phyloP scores from a whole-genome alignment of 53 echinoderm and acorn worm species.

The Henricia sp. region DNA sequence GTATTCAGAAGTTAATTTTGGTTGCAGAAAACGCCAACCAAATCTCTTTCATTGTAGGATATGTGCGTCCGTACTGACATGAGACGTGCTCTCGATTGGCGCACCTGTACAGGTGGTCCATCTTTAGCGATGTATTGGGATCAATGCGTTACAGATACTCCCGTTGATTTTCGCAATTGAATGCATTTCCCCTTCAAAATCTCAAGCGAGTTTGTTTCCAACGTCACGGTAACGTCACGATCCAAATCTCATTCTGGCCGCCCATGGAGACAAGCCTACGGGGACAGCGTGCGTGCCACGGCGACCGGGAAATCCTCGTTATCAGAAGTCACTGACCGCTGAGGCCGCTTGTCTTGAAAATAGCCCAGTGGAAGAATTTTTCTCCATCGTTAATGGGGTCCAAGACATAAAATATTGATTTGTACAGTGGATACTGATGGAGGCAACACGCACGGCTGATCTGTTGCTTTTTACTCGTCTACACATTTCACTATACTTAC shows the following conservation, averaged over 20 bases:
- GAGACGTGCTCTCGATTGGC: too few species aligned
- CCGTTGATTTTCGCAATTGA: too few species aligned
- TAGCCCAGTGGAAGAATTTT: conserved; percentile 11
- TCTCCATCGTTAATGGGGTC: background rate
- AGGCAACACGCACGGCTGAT: conserved; percentile 39
- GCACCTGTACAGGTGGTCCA: too few species aligned
- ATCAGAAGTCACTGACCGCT: conserved; percentile 44
- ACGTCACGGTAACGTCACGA: background rate
- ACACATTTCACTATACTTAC: background rate
- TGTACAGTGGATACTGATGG: background rate
- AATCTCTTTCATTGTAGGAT: too few species aligned
- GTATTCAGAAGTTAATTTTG: too few species aligned
- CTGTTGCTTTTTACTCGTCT: conserved; percentile 47
- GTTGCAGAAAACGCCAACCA: too few species aligned
- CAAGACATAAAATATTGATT: conserved; percentile 37
- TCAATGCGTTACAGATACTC: too few species aligned
- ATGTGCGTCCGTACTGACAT: too few species aligned
- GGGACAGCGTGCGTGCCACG: too few species aligned
- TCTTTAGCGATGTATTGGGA: too few species aligned
- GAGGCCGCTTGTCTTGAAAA: background rate
- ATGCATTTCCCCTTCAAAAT: too few species aligned
- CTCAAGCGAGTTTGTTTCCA: background rate
- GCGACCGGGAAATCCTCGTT: too few species aligned
- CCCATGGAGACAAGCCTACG: background rate
- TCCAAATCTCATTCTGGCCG: background rate